Evolutionary conservation across 2,888 invertebrate genomes (phyloP).

Genomic region (Hypena proboscidalis): DNA sequence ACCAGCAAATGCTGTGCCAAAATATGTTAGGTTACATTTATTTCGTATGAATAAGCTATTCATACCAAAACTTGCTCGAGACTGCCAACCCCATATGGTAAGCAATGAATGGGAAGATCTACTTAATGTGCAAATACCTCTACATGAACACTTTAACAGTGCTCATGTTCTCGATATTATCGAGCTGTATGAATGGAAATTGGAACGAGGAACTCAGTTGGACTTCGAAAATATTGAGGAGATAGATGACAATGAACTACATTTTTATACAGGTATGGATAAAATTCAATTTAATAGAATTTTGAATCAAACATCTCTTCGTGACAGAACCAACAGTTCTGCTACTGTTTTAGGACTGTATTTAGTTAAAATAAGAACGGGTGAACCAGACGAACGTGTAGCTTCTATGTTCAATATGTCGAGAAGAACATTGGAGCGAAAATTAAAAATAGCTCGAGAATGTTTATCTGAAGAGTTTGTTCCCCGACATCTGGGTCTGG

Average conservation of each 20-base stretch:
- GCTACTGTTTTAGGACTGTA: background rate
- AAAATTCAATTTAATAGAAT: slow-evolving; percentile 3
- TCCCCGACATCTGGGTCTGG: background rate
- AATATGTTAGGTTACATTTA: background rate
- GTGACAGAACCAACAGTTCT: background rate
- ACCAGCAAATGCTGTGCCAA: too few relatives aligned
- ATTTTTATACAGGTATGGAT: background rate
- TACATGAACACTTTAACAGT: slow-evolving; percentile 2
- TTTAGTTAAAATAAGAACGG: too few relatives aligned
- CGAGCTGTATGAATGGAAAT: too few relatives aligned
- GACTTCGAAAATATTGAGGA: too few relatives aligned
- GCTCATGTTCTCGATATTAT: slow-evolving; percentile 4
- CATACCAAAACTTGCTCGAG: slow-evolving; percentile 7
- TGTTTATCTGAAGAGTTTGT: slow-evolving; percentile 10
- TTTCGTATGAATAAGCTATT: background rate
- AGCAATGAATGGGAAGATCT: slow-evolving; percentile 5
- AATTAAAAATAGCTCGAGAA: slow-evolving; percentile 9
- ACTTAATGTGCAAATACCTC: background rate
- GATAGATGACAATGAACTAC: background rate
- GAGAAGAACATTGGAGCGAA: slow-evolving; percentile 10
- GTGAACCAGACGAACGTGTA: background rate
- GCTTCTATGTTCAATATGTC: slow-evolving; percentile 9
- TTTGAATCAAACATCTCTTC: slow-evolving; percentile 6
- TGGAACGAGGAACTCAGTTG: too few relatives aligned
- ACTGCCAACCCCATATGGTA: slow-evolving; percentile 10